Evolutionary conservation across 1,140 invertebrate genomes (phyloP).

Genomic region (Leptinotarsa undecemlineata): DNA sequence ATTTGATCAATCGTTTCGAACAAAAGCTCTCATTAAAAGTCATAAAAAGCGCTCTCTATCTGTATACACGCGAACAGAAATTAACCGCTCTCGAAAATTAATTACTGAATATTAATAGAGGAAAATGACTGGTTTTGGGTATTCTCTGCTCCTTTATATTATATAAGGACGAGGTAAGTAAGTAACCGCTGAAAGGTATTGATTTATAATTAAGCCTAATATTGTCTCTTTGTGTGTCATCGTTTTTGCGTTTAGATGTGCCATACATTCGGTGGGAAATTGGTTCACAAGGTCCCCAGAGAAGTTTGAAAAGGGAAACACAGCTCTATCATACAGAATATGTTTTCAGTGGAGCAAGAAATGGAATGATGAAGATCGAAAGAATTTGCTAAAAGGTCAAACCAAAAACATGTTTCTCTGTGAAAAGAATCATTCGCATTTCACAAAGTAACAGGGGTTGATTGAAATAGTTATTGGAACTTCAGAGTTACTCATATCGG

Average conservation of each 20-base stretch:
- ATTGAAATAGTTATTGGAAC: too few species aligned
- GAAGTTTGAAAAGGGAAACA: background rate
- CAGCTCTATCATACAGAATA: too few species aligned
- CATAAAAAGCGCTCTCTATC: conserved; percentile 40
- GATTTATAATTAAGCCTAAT: conserved; percentile 50
- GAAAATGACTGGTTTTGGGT: conserved; percentile 48
- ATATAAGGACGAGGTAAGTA: conserved; percentile 47
- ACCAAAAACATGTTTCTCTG: too few species aligned
- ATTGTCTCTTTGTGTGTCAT: conserved; percentile 42
- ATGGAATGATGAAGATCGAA: too few species aligned
- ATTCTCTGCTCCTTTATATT: conserved; percentile 45
- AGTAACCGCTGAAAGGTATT: conserved; percentile 53
- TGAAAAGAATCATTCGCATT: too few species aligned
- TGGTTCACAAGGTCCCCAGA: background rate
- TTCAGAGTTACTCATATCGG: too few species aligned
- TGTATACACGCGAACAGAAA: conserved; percentile 44
- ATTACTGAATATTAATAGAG: conserved; percentile 50
- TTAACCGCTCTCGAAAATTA: conserved; percentile 48
- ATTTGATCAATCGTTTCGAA: conserved; percentile 25
- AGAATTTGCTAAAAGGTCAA: too few species aligned
- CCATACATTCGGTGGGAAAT: conserved; percentile 6
- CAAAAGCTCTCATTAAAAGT: conserved; percentile 36
- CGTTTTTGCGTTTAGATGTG: conserved; percentile 20
- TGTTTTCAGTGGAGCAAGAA: too few species aligned
- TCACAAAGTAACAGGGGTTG: too few species aligned